Evolutionary conservation across 2,888 invertebrate genomes (phyloP).

Genomic region (Noctua pronuba): DNA sequence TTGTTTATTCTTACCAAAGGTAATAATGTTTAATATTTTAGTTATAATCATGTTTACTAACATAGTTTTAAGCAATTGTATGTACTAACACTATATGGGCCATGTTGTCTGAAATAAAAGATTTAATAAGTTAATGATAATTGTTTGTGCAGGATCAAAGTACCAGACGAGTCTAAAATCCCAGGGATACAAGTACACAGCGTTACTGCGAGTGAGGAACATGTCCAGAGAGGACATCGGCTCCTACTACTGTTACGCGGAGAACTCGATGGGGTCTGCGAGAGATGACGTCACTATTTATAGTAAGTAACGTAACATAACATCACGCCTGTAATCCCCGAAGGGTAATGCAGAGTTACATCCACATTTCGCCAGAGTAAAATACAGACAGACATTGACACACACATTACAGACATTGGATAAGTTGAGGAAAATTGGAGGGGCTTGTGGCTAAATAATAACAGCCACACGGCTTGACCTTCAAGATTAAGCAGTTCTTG

Average conservation of each 20-base stretch:
- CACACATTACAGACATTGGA: background rate
- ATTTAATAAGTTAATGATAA: too few relatives aligned
- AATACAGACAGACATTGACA: too few relatives aligned
- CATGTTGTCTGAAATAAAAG: too few relatives aligned
- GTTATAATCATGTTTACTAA: too few relatives aligned
- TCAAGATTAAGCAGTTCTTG: background rate
- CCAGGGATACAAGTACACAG: conserved; percentile 90
- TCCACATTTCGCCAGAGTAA: background rate
- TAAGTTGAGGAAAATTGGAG: background rate
- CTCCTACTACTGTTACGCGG: conserved; percentile 91
- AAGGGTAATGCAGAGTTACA: background rate
- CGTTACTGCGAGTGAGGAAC: conserved; percentile 89
- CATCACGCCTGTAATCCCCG: background rate
- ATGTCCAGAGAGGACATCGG: conserved; percentile 90
- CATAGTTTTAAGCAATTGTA: too few relatives aligned
- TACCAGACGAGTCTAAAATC: conserved; percentile 78
- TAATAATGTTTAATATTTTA: too few relatives aligned
- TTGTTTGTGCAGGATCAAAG: conserved; percentile 71
- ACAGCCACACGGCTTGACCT: background rate
- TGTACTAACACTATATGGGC: too few relatives aligned
- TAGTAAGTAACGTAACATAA: conserved; percentile 86
- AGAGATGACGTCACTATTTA: conserved; percentile 92
- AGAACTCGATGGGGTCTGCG: conserved; percentile 92
- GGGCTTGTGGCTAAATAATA: background rate
- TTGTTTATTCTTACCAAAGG: too few relatives aligned